Evolutionary conservation across 1,140 invertebrate species (phyloP), one percentile per base, ranked within the genome.

Genomic region (Gonioctena quinquepunctata): DNA sequence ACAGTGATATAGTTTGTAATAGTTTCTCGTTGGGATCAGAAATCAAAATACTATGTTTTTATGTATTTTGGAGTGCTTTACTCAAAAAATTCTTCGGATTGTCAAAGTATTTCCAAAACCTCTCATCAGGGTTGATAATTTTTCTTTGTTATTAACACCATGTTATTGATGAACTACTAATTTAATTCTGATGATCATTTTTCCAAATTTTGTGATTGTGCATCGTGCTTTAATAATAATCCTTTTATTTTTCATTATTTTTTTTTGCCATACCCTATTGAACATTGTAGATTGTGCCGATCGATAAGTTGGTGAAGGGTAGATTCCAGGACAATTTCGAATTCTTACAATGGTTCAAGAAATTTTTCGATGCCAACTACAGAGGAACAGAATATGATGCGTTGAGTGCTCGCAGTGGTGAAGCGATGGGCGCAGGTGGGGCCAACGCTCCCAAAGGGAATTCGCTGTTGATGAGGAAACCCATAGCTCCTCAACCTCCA

Each of bases 341-440:
- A 85, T 99, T 99, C 88, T 90, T 99, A 74, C 97, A 99, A 88
- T 99, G 97, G 97, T 99, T 99, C 88, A 98, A 99, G 89, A 97
- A 97, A 85, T 98, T 99, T 86, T 99, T 98, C 87, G 97, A 98
- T 87, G 96, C 96, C 72, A 99, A 99, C 88, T 98, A 96, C 87
- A 90, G 92, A 83, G 95, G 95, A 81, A 89, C 90, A 75, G 94
- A 95, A 72, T 99, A 99, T 85, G 94, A 98, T 88, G 91, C 97
- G 50, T 83, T 96, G 72, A 89, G 88, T 61, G 92, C 93, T 78
- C 88, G 97, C 76, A 92, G 92, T 76, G 94, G 94, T 72, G 91
- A 96, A 80, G 84, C 88, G 11, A 90, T 97, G 88, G 95, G 94
- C 71, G 86, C 88, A 71, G 88, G 89, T 75, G 89, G 87, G 74